A percentile compares a stretch with the other conserved stretches of the same genome.
phyloP scores from a whole-genome alignment of 2,888 invertebrate species.

The Melanchra persicariae region DNA sequence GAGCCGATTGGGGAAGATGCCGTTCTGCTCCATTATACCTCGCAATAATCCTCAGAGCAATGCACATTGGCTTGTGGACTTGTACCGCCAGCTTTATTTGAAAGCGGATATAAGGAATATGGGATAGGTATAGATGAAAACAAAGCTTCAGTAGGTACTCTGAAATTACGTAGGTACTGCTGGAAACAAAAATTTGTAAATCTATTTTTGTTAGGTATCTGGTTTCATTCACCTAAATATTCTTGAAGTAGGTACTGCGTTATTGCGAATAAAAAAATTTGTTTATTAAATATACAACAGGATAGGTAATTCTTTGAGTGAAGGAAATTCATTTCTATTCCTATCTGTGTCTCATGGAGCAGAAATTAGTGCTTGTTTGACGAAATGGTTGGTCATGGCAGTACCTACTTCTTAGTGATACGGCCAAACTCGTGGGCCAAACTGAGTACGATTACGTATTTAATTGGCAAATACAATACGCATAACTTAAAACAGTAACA shows the following conservation, averaged over 20 bases:
- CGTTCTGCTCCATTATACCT: slow-evolving; percentile 88
- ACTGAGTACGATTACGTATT: too few relatives aligned
- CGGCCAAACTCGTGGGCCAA: too few relatives aligned
- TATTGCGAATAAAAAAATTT: too few relatives aligned
- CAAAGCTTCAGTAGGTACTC: not conserved
- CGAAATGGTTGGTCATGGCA: not conserved
- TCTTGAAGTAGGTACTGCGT: too few relatives aligned
- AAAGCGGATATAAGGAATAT: slow-evolving; percentile 44
- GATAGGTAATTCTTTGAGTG: too few relatives aligned
- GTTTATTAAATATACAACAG: too few relatives aligned
- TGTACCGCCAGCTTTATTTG: slow-evolving; percentile 41
- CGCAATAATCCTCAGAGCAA: slow-evolving; percentile 79
- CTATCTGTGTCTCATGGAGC: too few relatives aligned
- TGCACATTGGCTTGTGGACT: slow-evolving; percentile 57
- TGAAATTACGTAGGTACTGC: not conserved
- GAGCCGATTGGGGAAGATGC: slow-evolving; percentile 83
- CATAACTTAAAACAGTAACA: not conserved
- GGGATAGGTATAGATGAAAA: slow-evolving; percentile 1
- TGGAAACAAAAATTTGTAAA: too few relatives aligned
- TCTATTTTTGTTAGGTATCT: too few relatives aligned
- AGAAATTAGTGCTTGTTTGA: not conserved
- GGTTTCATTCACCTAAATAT: too few relatives aligned
- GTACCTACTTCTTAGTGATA: not conserved
- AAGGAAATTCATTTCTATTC: too few relatives aligned
- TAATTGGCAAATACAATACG: not conserved